Evolutionary conservation across 2,888 invertebrate genomes (phyloP), one percentile per base, ranked within the genome.

Genomic region (Heteromurus nitidus): DNA sequence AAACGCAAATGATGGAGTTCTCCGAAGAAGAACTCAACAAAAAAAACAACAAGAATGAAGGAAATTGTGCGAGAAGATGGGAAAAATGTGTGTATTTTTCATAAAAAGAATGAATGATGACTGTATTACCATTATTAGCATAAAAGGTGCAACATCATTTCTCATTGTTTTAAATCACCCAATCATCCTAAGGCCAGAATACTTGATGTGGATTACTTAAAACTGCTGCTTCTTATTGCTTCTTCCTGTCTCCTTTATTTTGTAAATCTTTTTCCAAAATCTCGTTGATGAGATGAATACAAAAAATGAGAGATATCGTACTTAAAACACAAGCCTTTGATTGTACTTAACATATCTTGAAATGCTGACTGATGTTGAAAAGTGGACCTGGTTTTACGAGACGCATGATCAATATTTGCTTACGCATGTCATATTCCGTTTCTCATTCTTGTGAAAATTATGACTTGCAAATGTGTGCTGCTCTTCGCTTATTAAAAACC

Each of bases 61-160:
- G 62, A 31, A 31, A 62, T 31, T 30, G n/a, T 9, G 18, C 7
- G 31, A 31, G 31, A 62, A n/a, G 62, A 44, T n/a, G 20, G 55
- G 7, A 55, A 55, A 22, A 55, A 24, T 24, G 20, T n/a, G 11
- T 16, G 47, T 47, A 36, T 36, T 36, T n/a, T n/a, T n/a, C n/a
- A n/a, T 36, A 36, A 50, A 50, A 18, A 7, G 62, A 20, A 62
- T 62, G 62, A 62, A 62, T 62, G 62, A 62, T 62, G 62, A 62
- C 62, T 62, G 62, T 62, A 62, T 62, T 62, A 31, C 31, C n/a
- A 30, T 30, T 30, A 62, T 62, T 62, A 31, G 62, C 62, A 62
- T 62, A 62, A 62, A 62, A 62, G 62, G 31, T 62, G 62, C 62
- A 62, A 62, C 62, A 31, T 62, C 62, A 62, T 62, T 62, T 28